phyloP scores from a whole-genome alignment of 2,888 invertebrate genomes.

The Dryococelus australis region DNA sequence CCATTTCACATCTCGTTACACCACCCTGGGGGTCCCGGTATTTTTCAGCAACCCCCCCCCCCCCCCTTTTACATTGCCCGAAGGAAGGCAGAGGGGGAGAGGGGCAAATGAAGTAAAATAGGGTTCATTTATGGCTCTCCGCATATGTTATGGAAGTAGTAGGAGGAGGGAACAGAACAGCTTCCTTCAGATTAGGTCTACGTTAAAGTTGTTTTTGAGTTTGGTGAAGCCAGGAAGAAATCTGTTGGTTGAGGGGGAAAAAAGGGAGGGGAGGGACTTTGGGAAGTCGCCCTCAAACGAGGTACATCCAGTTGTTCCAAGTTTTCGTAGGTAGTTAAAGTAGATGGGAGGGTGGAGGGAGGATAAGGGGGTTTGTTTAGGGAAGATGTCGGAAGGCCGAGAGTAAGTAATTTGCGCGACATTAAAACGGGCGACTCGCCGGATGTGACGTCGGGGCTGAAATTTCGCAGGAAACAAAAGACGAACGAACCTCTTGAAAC shows the following conservation, averaged over 20 bases:
- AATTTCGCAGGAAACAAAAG: constrained; percentile 10
- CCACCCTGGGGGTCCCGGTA: neutral
- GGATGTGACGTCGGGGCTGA: neutral
- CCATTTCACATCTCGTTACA: constrained; percentile 38
- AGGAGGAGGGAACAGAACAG: neutral
- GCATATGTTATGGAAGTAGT: constrained; percentile 5
- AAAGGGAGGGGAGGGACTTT: neutral
- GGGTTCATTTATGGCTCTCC: constrained; percentile 40
- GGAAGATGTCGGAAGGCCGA: neutral
- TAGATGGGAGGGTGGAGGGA: neutral
- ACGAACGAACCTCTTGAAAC: neutral
- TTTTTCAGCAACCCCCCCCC: neutral
- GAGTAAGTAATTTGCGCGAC: neutral
- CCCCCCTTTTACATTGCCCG: neutral
- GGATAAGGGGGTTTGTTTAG: neutral
- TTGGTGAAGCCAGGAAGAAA: constrained; percentile 17
- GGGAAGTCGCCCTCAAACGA: neutral
- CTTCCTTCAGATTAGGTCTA: constrained; percentile 28
- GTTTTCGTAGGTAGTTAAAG: neutral
- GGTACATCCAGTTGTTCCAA: neutral
- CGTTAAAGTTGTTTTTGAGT: constrained; percentile 29
- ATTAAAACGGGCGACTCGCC: neutral
- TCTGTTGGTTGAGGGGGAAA: neutral
- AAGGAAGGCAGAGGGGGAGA: neutral
- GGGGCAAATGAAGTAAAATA: constrained; percentile 42